phyloP scores from a whole-genome alignment of 2,888 invertebrate species.

The Andrena bucephala region DNA sequence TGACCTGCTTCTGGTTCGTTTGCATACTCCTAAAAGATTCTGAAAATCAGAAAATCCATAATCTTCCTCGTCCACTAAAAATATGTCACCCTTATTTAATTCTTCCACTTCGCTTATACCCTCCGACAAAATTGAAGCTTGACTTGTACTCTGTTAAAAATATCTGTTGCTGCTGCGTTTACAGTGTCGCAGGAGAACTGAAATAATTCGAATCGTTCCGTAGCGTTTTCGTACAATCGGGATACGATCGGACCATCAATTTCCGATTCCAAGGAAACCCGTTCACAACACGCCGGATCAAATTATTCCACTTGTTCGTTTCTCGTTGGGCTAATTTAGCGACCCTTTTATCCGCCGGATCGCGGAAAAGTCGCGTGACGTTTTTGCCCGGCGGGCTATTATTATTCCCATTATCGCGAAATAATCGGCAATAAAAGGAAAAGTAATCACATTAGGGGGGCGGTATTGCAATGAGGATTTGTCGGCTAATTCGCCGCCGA shows the following conservation, averaged over 20 bases:
- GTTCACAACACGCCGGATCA: background rate
- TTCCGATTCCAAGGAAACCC: background rate
- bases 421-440: conserved; percentile 7
- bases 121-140: background rate
- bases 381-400: background rate
- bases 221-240: too few relatives aligned
- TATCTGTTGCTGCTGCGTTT: background rate
- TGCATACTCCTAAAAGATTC: conserved; percentile 19
- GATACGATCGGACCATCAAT: background rate
- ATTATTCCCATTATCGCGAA: conserved; percentile 20
- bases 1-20: background rate
- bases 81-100: background rate
- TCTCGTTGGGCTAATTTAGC: background rate
- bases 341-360: background rate
- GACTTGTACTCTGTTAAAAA: background rate
- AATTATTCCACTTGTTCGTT: background rate
- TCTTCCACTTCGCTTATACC: conserved; percentile 4
- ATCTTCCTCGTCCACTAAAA: conserved; percentile 3
- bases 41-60: conserved; percentile 10
- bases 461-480: conserved; percentile 28
- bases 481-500: conserved; percentile 25
- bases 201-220: too few relatives aligned
- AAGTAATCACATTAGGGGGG: conserved; percentile 30
- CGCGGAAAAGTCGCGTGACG: conserved; percentile 23
- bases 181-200: too few relatives aligned